Conservation (phyloP, 2,797 vertebrate species). For the Astyanax mexicanus region DNA sequence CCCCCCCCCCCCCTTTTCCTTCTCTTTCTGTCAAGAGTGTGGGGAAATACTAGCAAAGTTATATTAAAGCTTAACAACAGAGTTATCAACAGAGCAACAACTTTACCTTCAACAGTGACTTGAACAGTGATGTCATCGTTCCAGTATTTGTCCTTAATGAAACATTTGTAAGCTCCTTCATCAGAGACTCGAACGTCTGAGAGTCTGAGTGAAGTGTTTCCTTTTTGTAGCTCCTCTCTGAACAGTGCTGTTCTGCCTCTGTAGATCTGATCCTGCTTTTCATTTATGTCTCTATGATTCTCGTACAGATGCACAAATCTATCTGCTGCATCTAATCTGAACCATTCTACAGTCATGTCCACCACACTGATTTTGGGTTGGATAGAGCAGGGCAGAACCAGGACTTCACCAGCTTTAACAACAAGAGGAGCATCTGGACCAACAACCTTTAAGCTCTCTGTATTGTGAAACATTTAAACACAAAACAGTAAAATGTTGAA, state of each 20-base stretch:
- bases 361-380: constrained; percentile 12
- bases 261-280: constrained; percentile 2
- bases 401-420: constrained; percentile 34
- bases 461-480: too few species aligned
- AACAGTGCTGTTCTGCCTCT: constrained; percentile 56
- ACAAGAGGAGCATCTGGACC: constrained; percentile 11
- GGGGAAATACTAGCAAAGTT: too few species aligned
- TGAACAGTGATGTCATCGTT: background rate
- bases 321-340: background rate
- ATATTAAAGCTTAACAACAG: too few species aligned
- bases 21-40: too few species aligned
- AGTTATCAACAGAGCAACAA: too few species aligned
- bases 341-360: constrained; percentile 50
- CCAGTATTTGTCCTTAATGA: constrained; percentile 32
- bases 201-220: constrained; percentile 65
- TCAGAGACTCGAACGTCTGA: constrained; percentile 46
- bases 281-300: background rate
- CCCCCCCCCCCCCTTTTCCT: too few species aligned
- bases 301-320: constrained; percentile 38
- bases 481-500: too few species aligned
- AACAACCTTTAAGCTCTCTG: background rate
- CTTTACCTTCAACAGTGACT: constrained; percentile 34
- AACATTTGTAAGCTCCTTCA: constrained; percentile 62
- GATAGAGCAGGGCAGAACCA: constrained; percentile 35
- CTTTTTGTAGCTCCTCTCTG: constrained; percentile 38